Base-by-base conservation (phyloP, 2,797 vertebrate species). In the Sandelia bainsii region DNA sequence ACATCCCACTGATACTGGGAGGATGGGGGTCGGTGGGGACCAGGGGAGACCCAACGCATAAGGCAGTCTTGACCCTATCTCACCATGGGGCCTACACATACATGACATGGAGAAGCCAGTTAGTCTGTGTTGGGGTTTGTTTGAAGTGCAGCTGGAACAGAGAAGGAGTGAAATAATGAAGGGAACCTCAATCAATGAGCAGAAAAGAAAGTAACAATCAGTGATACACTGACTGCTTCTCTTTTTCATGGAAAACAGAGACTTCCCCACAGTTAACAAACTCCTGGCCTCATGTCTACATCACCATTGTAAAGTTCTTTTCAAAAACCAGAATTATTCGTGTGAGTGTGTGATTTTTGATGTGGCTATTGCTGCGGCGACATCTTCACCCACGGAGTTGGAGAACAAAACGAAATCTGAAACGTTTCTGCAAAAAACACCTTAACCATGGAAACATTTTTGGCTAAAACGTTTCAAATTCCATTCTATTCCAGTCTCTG, bases 341-440 rank as follows among this genome's bases (percentile, higher is more conserved):
- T 50, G 11, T 63, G 14, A 8, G 17, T 56, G 46, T 27, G 25
- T 52, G 46, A 46, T 51, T 48, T 46, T 42, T 11, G 29, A 9
- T 7, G 48, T 32, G n/a, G 46, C 23, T 12, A 48, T 69, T 78
- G 67, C 61, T 49, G 40, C 2, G 8, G 37, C 16, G 17, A 50
- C 64, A 1, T 81, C 64, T 75, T 71, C 57, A 56, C 62, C 76
- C 52, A 70, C 45, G 92, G 89, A 75, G 92, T 83, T 25, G 25
- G 94, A 95, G 95, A 95, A 94, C 92, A 37, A 73, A 90, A 94
- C 92, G 89, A 94, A 95, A 95, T 95, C 94, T 95, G 95, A 95
- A 95, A 95, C 94, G 94, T 95, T 95, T 95, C 95, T 95, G 95
- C 95, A 95, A 95, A 95, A 95, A 95, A 95, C 95, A 94, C 93